These are phyloP conservation scores for Drosophila birchii DNA, from an alignment of 2,888 invertebrate species.

Conservation along the genomic window DNA sequence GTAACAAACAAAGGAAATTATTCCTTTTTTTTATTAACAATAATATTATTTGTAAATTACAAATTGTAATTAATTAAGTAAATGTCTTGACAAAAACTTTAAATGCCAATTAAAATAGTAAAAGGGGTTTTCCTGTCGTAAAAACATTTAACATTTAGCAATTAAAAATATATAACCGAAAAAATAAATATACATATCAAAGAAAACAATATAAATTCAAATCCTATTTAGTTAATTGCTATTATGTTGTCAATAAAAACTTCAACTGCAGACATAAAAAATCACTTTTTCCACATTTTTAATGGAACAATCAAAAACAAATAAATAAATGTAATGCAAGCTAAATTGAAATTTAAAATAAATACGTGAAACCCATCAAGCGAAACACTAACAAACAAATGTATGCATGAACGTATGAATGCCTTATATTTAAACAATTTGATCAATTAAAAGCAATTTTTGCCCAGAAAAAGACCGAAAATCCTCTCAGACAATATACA, in stretches of 20 bases:
- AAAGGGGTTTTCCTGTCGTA: background rate
- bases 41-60: background rate
- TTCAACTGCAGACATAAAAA: slow-evolving; percentile 3
- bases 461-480: slow-evolving; percentile 23
- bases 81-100: background rate
- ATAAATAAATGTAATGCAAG: slow-evolving; percentile 6
- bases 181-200: background rate
- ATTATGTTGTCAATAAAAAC: slow-evolving; percentile 9
- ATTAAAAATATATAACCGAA: background rate
- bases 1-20: background rate
- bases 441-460: slow-evolving; percentile 74
- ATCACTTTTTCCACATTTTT: background rate
- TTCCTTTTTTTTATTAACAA: no score
- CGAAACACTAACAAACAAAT: slow-evolving; percentile 9
- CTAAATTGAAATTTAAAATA: slow-evolving; percentile 32
- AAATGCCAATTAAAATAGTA: background rate
- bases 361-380: slow-evolving; percentile 4
- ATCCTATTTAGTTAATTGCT: slow-evolving; percentile 9
- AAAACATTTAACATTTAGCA: background rate
- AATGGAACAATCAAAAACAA: slow-evolving; percentile 2
- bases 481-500: slow-evolving; percentile 19
- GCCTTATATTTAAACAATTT: slow-evolving; percentile 60
- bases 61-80: background rate
- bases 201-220: slow-evolving; percentile 1
- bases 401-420: slow-evolving; percentile 32